Percentiles rank a stretch among this genome's conserved stretches.
These are phyloP conservation scores for Crenichthys baileyi DNA, from an alignment of 2,797 vertebrate species.

Conservation along the genomic window DNA sequence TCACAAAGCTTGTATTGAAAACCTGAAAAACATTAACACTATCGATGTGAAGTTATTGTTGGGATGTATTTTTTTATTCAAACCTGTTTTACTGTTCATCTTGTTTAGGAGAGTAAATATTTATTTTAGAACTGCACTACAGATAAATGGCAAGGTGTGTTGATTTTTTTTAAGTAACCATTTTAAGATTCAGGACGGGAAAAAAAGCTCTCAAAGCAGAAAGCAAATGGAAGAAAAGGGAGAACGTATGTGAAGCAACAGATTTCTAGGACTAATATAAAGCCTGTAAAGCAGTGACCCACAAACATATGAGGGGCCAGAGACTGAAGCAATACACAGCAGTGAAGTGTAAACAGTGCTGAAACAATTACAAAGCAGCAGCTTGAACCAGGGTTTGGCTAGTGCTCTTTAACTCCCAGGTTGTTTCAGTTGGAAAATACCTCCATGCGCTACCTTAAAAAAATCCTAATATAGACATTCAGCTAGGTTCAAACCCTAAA, in stretches of 20 bases:
- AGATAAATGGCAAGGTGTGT: not conserved
- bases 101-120: not conserved
- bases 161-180: not conserved
- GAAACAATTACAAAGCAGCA: slow-evolving; percentile 20
- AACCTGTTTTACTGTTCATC: not conserved
- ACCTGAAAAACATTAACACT: not conserved
- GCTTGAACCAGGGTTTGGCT: not conserved
- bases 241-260: not conserved
- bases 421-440: not conserved
- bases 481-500: not conserved
- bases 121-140: not conserved
- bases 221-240: not conserved
- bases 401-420: not conserved
- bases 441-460: not conserved
- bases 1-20: not conserved
- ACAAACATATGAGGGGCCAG: slow-evolving; percentile 3
- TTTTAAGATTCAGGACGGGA: not conserved
- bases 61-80: too few relatives aligned
- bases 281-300: slow-evolving; percentile 14
- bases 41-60: too few relatives aligned
- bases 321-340: slow-evolving; percentile 7
- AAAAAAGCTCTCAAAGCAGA: not conserved
- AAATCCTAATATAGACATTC: not conserved
- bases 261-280: slow-evolving; percentile 6
- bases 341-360: not conserved